Evolutionary conservation across 2,888 invertebrate species (phyloP), one percentile per base, ranked within the genome.

Genomic region (Netelia melanura): DNA sequence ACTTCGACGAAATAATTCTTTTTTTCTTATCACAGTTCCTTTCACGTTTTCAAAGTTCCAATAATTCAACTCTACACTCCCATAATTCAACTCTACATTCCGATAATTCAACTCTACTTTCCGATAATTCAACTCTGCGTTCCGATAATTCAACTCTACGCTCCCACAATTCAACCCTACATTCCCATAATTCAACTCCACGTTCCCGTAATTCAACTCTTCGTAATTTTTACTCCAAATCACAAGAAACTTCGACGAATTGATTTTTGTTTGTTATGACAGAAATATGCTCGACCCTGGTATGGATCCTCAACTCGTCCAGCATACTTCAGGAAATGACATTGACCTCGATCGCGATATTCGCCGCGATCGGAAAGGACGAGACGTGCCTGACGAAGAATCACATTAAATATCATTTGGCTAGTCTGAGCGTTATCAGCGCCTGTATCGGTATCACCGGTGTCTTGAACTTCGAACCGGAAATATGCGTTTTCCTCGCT

Each of bases 371-470:
- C 77, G 89, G 88, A 11, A 88, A 88, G n/a, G 91, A 92, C 8
- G 93, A 94, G 61, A 80, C 87, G 2, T 89, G 87, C n/a, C 75
- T 93, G n/a, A 93, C 93, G 56, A 93, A 93, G 84, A 93, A 93
- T 65, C 94, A 94, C 68, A 87, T 94, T 2, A 92, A 93, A 79
- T 95, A 95, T 87, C 95, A 95, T 87, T 86, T 95, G 84, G 94
- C 93, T 58, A 94, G 94, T 54, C 88, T 95, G 62, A 94, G 94
- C 54, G 93, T 94, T 64, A 92, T 95, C 52, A 94, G 94, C 74
- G 93, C 94, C 3, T 94, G 95, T 86, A 94, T 95, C 56, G 95
- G 95, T 0, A 93, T 94, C 9, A 95, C 95, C 3, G 94, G 94
- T 0, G 92, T 95, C 0, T 91, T 95, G 56, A 93, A 93, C 78